phyloP scores from a whole-genome alignment of 2,797 vertebrate genomes.

The Galagoides demidoff region DNA sequence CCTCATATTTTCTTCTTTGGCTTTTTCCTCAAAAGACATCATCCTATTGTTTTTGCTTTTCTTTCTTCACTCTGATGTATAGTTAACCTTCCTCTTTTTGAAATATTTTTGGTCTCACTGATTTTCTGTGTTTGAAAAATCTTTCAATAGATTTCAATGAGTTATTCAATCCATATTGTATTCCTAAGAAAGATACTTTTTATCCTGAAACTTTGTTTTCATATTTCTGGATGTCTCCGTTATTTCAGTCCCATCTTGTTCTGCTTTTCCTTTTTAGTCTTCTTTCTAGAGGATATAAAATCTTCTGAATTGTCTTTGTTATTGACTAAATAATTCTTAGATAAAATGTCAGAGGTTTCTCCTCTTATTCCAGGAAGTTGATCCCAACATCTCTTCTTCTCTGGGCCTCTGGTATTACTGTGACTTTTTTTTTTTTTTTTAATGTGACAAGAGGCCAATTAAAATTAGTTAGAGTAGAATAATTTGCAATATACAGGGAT shows the following conservation, averaged over 20 bases:
- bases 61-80: constrained; percentile 12
- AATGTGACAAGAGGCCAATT: not conserved
- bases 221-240: constrained; percentile 11
- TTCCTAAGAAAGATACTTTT: constrained; percentile 44
- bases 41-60: constrained; percentile 30
- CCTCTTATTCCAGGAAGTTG: not conserved
- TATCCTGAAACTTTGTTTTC: constrained; percentile 32
- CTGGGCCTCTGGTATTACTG: not conserved
- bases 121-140: constrained; percentile 40
- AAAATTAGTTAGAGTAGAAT: not conserved
- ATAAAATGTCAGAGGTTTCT: constrained; percentile 40
- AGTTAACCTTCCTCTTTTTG: constrained; percentile 6
- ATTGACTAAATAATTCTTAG: not conserved
- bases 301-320: constrained; percentile 18
- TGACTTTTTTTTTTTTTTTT: not conserved
- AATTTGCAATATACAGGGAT: not conserved
- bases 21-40: constrained; percentile 15
- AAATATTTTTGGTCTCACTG: constrained; percentile 43
- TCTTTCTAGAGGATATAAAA: not conserved
- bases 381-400: not conserved
- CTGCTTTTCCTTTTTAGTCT: not conserved
- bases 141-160: constrained; percentile 25
- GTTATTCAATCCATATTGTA: not conserved
- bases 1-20: not conserved
- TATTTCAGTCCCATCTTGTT: constrained; percentile 42